Percentiles rank a stretch among this genome's conserved stretches.
These are phyloP conservation scores for Lutjanus campechanus DNA, from an alignment of 2,797 vertebrate genomes.

Conservation along the genomic window DNA sequence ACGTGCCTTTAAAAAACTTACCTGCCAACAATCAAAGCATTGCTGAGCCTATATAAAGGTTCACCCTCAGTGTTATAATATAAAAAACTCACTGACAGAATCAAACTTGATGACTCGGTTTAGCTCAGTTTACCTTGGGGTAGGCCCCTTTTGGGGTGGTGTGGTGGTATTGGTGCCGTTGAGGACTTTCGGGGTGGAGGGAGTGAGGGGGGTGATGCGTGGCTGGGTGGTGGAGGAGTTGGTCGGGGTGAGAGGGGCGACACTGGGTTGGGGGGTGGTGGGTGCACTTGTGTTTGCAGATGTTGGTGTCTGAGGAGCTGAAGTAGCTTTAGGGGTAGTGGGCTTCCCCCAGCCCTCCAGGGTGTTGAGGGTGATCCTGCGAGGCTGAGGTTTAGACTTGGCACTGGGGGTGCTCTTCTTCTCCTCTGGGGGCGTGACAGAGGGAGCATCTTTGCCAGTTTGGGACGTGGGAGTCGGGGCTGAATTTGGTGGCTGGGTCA, in stretches of 20 bases:
- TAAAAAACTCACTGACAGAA: background rate
- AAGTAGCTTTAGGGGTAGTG: conserved; percentile 69
- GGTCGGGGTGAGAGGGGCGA: conserved; percentile 60
- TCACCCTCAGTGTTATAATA: background rate
- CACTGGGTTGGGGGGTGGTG: conserved; percentile 57
- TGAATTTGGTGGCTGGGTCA: conserved; percentile 73
- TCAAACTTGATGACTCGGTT: background rate
- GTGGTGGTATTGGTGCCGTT: conserved; percentile 38
- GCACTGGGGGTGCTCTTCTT: conserved; percentile 80
- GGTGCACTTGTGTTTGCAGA: conserved; percentile 63
- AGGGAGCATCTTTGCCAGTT: conserved; percentile 40
- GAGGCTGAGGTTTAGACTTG: conserved; percentile 86
- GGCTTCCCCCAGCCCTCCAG: conserved; percentile 93
- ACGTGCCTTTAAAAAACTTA: background rate
- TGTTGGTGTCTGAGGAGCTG: conserved; percentile 47
- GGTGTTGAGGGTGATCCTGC: conserved; percentile 94
- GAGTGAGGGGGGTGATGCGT: conserved; percentile 55
- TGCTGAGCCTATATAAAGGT: background rate
- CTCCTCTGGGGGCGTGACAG: conserved; percentile 84
- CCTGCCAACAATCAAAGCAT: background rate
- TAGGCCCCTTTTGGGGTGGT: conserved; percentile 72
- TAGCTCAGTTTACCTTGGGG: conserved; percentile 87
- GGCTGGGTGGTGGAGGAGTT: conserved; percentile 38
- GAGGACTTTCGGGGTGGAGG: conserved; percentile 71
- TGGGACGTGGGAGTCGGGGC: conserved; percentile 43